Conservation (phyloP, 2,797 vertebrate species). For the Anguilla anguilla region DNA sequence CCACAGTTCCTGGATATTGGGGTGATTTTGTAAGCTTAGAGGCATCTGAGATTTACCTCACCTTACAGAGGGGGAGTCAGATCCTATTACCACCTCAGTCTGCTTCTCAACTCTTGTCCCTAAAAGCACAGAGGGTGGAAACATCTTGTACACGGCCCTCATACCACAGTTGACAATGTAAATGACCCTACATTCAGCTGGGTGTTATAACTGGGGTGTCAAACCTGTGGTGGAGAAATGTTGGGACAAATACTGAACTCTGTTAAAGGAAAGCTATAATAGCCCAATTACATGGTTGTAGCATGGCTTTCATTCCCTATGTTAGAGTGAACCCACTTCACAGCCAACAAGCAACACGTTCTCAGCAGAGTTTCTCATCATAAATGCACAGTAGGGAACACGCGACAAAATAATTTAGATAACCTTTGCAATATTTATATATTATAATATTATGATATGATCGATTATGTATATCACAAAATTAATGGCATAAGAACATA, state of each 20-base stretch:
- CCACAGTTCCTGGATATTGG: slow-evolving; percentile 65
- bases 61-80: slow-evolving; percentile 15
- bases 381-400: neutral
- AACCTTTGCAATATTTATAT: too few species aligned
- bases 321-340: slow-evolving; percentile 34
- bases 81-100: slow-evolving; percentile 24
- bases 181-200: slow-evolving; percentile 49
- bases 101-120: slow-evolving; percentile 37
- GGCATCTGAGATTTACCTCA: slow-evolving; percentile 31
- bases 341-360: neutral
- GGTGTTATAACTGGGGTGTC: slow-evolving; percentile 51
- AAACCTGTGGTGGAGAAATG: slow-evolving; percentile 43
- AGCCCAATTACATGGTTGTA: slow-evolving; percentile 45
- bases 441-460: neutral
- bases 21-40: slow-evolving; percentile 29
- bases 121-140: slow-evolving; percentile 58
- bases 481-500: neutral
- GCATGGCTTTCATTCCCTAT: slow-evolving; percentile 47
- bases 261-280: slow-evolving; percentile 49
- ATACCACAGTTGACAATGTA: slow-evolving; percentile 51
- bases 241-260: slow-evolving; percentile 58
- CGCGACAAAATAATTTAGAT: neutral
- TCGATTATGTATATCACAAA: neutral
- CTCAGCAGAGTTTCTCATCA: neutral
- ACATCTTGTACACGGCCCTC: slow-evolving; percentile 55